Evolutionary conservation across 2,888 invertebrate species (phyloP).

Genomic region (Himalopsyche anomala): DNA sequence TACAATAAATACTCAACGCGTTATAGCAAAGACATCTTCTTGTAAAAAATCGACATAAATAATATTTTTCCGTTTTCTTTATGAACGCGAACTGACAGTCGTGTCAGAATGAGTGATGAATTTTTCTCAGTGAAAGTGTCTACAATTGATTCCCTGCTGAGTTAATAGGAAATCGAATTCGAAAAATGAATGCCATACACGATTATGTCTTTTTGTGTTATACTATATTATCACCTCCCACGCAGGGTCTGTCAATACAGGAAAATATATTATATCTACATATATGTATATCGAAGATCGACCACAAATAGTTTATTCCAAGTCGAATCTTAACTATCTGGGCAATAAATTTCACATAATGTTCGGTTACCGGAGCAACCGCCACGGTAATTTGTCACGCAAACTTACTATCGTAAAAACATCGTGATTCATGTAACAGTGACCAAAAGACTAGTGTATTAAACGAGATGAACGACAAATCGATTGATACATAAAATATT

Average conservation of each 20-base stretch:
- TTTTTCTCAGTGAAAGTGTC: constrained; percentile 12
- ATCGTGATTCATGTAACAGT: no score
- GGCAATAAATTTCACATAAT: background rate
- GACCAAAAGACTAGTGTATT: no score
- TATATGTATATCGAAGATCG: background rate
- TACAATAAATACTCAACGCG: background rate
- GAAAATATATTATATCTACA: background rate
- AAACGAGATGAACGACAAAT: no score
- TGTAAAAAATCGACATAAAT: background rate
- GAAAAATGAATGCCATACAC: background rate
- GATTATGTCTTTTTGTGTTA: background rate
- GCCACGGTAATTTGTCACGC: no score
- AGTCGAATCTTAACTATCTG: background rate
- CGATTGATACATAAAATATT: no score
- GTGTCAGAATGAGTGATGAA: background rate
- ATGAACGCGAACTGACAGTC: background rate
- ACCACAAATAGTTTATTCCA: background rate
- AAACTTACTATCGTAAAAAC: no score
- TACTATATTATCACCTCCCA: background rate
- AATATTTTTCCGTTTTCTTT: background rate
- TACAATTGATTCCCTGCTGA: constrained; percentile 4
- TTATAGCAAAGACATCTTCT: background rate
- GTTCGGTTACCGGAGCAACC: background rate
- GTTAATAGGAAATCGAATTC: background rate
- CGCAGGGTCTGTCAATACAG: background rate